Evolutionary conservation across 1,140 invertebrate genomes (phyloP).

Genomic region (Calosoma granatense): DNA sequence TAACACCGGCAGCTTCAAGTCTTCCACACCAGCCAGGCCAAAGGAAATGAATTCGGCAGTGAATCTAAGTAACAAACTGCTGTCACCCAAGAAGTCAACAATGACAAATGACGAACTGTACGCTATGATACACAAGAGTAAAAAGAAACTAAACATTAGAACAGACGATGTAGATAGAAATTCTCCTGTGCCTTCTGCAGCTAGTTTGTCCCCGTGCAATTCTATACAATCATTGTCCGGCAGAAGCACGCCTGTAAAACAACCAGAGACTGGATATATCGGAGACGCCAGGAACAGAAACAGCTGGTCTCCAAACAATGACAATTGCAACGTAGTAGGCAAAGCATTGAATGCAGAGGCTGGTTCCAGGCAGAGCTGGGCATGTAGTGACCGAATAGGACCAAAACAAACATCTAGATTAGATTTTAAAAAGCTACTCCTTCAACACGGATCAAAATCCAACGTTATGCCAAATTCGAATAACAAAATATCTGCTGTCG

Average conservation of each 20-base stretch:
- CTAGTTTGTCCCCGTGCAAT: slow-evolving; percentile 40
- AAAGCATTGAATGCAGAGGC: slow-evolving; percentile 25
- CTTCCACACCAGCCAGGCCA: slow-evolving; percentile 45
- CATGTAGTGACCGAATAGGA: slow-evolving; percentile 37
- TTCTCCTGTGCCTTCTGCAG: slow-evolving; percentile 40
- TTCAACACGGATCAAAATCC: slow-evolving; percentile 55
- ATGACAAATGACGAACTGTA: slow-evolving; percentile 69
- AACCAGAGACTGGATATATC: slow-evolving; percentile 45
- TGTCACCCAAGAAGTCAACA: slow-evolving; percentile 57
- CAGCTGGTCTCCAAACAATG: slow-evolving; percentile 43
- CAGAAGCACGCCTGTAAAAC: slow-evolving; percentile 34
- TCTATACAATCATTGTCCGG: slow-evolving; percentile 38
- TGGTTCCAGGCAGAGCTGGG: slow-evolving; percentile 32
- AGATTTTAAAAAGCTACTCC: slow-evolving; percentile 72
- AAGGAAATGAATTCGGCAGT: slow-evolving; percentile 24
- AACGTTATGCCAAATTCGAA: slow-evolving; percentile 38
- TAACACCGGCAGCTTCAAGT: slow-evolving; percentile 38
- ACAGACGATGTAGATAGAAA: slow-evolving; percentile 41
- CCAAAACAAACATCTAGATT: slow-evolving; percentile 57
- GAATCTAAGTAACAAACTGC: slow-evolving; percentile 28
- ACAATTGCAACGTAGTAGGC: too few relatives aligned
- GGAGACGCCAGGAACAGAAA: slow-evolving; percentile 35
- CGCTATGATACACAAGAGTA: slow-evolving; percentile 66
- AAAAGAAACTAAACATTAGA: slow-evolving; percentile 60
- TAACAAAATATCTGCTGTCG: slow-evolving; percentile 66